Base-by-base conservation (phyloP, 2,888 invertebrate genomes). In the Drosophila siamana region DNA sequence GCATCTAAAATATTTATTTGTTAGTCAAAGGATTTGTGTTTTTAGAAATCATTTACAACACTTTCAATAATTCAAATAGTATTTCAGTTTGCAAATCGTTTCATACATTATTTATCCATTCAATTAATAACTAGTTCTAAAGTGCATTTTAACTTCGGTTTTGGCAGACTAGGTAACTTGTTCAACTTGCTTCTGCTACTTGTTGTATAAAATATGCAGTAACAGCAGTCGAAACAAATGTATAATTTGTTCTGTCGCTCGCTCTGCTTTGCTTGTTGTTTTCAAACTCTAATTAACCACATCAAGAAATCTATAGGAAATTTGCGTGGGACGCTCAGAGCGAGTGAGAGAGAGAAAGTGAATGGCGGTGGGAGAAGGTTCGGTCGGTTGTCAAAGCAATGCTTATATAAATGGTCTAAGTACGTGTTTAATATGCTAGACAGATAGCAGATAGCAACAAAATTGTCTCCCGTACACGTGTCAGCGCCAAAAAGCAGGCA, bases 271-370 rank as follows among this genome's bases (percentile, higher is more conserved):
- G 40, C 50, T 78, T 84, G 81, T 78, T 85, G 85, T 81, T 78
- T 81, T 65, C 70, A 81, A 82, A 82, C 85, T 82, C 82, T 84
- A 82, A 82, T 82, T 82, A 82, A 82, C 82, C 87, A 85, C 82
- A 82, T 86, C 85, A 75, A 83, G 62, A 59, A 84, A 82, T 86
- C 85, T 84, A 86, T 81, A 81, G 52, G 24, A 78, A 81, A 73
- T 75, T 87, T 78, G 85, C 85, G 75, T 86, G 87, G 46, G 15
- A 30, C 48, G 26, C 4, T 11, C n/a, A n/a, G 16, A 16, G 22
- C 11, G 28, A 38, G 4, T 8, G 33, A 4, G 15, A n/a, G 13
- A 38, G 4, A 16, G 33, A 9, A 4, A 22, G 13, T 2, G 9
- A n/a, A 11, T 13, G 48, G 19, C 6, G 26, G 9, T 33, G 15